These are phyloP conservation scores for Chelonoidis abingdonii DNA, from an alignment of 2,113 vertebrate species.

Conservation along the genomic window DNA sequence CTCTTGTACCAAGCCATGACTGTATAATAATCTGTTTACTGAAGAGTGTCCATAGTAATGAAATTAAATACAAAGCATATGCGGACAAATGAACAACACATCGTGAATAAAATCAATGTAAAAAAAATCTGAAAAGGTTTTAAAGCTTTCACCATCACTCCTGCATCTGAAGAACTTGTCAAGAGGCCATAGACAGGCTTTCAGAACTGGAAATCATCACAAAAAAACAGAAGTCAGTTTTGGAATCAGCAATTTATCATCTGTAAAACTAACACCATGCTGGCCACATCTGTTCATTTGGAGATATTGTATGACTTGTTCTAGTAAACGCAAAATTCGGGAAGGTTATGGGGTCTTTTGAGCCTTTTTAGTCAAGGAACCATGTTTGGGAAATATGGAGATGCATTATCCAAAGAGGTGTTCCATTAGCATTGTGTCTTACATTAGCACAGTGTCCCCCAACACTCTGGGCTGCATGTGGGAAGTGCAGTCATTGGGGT, in stretches of 20 bases:
- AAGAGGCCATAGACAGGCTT: slow-evolving; percentile 3
- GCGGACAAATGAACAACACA: neutral
- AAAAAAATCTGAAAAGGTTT: neutral
- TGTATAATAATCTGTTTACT: slow-evolving; percentile 33
- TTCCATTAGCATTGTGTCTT: neutral
- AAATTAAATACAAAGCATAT: slow-evolving; percentile 29
- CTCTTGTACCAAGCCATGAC: neutral
- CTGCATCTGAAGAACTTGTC: slow-evolving; percentile 38
- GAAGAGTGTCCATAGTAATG: slow-evolving; percentile 29
- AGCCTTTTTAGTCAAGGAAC: neutral
- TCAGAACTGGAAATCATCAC: slow-evolving; percentile 15
- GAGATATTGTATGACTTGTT: neutral
- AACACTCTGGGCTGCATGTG: neutral
- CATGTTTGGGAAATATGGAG: neutral
- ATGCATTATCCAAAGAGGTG: neutral
- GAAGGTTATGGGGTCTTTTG: slow-evolving; percentile 14
- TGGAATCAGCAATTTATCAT: slow-evolving; percentile 24
- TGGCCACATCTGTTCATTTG: neutral
- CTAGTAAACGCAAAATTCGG: slow-evolving; percentile 5
- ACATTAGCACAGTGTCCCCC: neutral
- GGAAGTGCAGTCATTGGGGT: slow-evolving; percentile 15
- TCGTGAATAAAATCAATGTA: slow-evolving; percentile 49
- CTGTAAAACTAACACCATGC: slow-evolving; percentile 13
- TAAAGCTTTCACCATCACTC: neutral
- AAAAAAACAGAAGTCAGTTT: slow-evolving; percentile 46